Evolutionary conservation across 1,140 invertebrate species (phyloP).

Genomic region (Pseudobourletiella spinata): DNA sequence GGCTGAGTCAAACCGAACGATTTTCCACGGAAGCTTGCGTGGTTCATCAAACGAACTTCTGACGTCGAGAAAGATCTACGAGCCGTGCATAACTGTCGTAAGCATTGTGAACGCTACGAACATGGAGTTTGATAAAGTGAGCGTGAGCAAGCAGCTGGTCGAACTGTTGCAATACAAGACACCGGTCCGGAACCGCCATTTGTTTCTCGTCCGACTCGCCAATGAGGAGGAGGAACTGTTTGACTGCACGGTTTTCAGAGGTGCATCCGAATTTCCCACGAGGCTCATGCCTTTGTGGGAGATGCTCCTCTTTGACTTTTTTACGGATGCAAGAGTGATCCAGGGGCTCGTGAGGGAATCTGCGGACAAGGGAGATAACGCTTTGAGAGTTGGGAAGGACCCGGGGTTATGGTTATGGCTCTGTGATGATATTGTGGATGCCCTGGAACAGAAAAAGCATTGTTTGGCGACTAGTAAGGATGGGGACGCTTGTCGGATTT

Average conservation of each 20-base stretch:
- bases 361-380: neutral
- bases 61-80: neutral
- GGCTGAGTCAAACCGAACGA: neutral
- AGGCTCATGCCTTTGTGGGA: constrained; percentile 22
- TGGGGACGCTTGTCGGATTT: neutral
- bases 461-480: neutral
- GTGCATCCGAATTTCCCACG: constrained; percentile 11
- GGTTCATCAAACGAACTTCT: neutral
- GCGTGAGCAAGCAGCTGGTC: constrained; percentile 4
- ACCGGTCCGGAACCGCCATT: constrained; percentile 15
- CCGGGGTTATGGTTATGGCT: constrained; percentile 20
- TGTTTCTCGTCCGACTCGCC: constrained; percentile 18
- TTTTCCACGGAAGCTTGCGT: neutral
- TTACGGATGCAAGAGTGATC: constrained; percentile 14
- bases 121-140: constrained; percentile 5
- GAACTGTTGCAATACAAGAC: constrained; percentile 21
- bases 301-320: constrained; percentile 26
- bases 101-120: constrained; percentile 22
- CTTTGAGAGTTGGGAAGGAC: constrained; percentile 10
- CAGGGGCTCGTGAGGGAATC: constrained; percentile 4
- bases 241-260: constrained; percentile 1
- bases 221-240: constrained; percentile 6
- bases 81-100: constrained; percentile 18
- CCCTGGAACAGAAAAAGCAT: constrained; percentile 10
- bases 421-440: constrained; percentile 22